Conservation (phyloP, 2,797 vertebrate genomes). For the Columba guinea region DNA sequence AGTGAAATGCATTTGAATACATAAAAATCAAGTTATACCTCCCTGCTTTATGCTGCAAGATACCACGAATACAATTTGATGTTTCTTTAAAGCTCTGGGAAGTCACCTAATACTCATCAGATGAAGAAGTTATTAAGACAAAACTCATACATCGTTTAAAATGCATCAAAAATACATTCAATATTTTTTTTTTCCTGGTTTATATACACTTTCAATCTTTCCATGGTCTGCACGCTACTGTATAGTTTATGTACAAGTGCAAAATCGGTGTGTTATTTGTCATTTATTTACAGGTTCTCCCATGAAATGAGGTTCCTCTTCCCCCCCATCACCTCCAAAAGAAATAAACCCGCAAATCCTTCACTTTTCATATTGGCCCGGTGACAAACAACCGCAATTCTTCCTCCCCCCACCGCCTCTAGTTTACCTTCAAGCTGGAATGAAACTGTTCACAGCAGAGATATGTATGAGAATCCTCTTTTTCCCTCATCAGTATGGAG, state of each 20-base stretch:
- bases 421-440: neutral
- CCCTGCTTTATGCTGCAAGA: neutral
- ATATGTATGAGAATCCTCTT: neutral
- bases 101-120: conserved; percentile 40
- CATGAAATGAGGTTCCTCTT: neutral
- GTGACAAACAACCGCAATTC: neutral
- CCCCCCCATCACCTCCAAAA: neutral
- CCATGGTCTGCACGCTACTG: conserved; percentile 41
- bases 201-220: conserved; percentile 65
- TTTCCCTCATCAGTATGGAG: conserved; percentile 21
- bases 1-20: conserved; percentile 30
- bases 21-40: neutral
- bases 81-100: conserved; percentile 48
- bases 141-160: conserved; percentile 61
- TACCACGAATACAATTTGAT: neutral
- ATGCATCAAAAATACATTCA: conserved; percentile 72
- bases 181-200: conserved; percentile 48
- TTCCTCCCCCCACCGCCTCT: neutral
- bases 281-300: conserved; percentile 64
- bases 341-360: neutral
- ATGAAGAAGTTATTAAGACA: conserved; percentile 53
- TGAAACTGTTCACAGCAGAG: conserved; percentile 36
- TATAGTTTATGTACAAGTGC: conserved; percentile 68
- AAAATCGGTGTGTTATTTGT: conserved; percentile 34
- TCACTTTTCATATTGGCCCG: neutral